These are phyloP conservation scores for Polyergus mexicanus DNA, from an alignment of 1,140 invertebrate genomes.

Conservation along the genomic window DNA sequence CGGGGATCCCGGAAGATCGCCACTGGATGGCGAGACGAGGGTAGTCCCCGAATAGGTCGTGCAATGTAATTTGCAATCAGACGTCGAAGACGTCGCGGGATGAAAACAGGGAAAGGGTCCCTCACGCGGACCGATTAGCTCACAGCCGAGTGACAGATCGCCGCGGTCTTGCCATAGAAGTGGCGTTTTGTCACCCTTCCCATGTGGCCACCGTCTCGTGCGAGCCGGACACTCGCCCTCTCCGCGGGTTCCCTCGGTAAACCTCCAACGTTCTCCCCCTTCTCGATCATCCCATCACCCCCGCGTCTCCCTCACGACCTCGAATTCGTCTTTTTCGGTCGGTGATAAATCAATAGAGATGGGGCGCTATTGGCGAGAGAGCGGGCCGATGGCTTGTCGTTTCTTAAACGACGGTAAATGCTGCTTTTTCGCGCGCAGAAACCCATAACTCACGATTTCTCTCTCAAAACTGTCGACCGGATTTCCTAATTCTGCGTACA, in stretches of 20 bases:
- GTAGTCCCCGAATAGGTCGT: neutral
- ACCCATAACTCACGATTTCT: slow-evolving; percentile 60
- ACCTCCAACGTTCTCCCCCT: neutral
- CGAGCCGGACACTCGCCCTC: slow-evolving; percentile 49
- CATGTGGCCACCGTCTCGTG: slow-evolving; percentile 1
- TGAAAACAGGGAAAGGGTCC: slow-evolving; percentile 63
- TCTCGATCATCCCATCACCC: neutral
- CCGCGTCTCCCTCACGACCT: neutral
- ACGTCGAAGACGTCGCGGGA: slow-evolving; percentile 53
- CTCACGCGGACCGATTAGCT: slow-evolving; percentile 64
- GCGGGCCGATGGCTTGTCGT: slow-evolving; percentile 48
- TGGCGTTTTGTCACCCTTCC: slow-evolving; percentile 66
- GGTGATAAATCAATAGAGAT: slow-evolving; percentile 70
- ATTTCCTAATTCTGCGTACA: slow-evolving; percentile 3
- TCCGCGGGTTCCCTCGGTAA: slow-evolving; percentile 4
- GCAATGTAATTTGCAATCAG: slow-evolving; percentile 74
- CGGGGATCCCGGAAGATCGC: slow-evolving; percentile 54
- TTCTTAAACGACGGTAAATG: slow-evolving; percentile 68
- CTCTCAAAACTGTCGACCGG: slow-evolving; percentile 18
- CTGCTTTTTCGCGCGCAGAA: slow-evolving; percentile 38
- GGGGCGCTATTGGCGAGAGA: slow-evolving; percentile 41
- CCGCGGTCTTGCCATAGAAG: slow-evolving; percentile 49
- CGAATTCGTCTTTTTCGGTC: slow-evolving; percentile 32
- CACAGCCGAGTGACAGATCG: slow-evolving; percentile 69
- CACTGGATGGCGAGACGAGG: neutral